phyloP scores from a whole-genome alignment of 2,113 vertebrate species.

The Sebastes schlegelii region DNA sequence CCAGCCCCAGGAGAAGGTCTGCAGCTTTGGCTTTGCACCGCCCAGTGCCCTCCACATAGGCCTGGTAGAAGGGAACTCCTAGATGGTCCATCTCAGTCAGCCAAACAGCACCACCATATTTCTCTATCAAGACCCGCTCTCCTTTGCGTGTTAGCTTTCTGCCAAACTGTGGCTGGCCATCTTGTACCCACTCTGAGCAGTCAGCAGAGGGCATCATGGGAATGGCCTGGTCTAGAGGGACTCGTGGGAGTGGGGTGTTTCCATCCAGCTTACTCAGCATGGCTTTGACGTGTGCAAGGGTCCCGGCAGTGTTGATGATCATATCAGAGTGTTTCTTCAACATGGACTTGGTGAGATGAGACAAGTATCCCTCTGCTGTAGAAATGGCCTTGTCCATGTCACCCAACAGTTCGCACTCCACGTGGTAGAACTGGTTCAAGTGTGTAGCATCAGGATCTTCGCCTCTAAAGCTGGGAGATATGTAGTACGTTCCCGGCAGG shows the following conservation, averaged over 20 bases:
- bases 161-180: conserved; percentile 82
- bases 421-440: conserved; percentile 87
- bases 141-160: conserved; percentile 86
- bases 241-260: conserved; percentile 72
- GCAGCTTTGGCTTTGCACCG: conserved; percentile 83
- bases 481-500: conserved; percentile 82
- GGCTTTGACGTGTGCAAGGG: conserved; percentile 73
- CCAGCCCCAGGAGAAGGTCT: conserved; percentile 84
- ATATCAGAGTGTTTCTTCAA: conserved; percentile 80
- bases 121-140: conserved; percentile 81
- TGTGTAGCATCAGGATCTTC: conserved; percentile 86
- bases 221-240: conserved; percentile 83
- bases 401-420: conserved; percentile 85
- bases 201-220: conserved; percentile 82
- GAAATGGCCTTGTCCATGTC: conserved; percentile 83
- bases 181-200: conserved; percentile 83
- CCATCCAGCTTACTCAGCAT: conserved; percentile 75
- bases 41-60: conserved; percentile 80
- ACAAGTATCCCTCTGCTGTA: conserved; percentile 82
- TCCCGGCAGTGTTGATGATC: conserved; percentile 79
- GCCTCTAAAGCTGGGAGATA: conserved; percentile 86
- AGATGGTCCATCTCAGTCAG: conserved; percentile 87
- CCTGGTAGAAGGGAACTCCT: conserved; percentile 86
- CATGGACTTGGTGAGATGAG: conserved; percentile 80
- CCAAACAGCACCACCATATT: conserved; percentile 83